A percentile compares a stretch with the other conserved stretches of the same genome.
Evolutionary conservation across 2,888 invertebrate species (phyloP).

Genomic region (Penaeus monodon): DNA sequence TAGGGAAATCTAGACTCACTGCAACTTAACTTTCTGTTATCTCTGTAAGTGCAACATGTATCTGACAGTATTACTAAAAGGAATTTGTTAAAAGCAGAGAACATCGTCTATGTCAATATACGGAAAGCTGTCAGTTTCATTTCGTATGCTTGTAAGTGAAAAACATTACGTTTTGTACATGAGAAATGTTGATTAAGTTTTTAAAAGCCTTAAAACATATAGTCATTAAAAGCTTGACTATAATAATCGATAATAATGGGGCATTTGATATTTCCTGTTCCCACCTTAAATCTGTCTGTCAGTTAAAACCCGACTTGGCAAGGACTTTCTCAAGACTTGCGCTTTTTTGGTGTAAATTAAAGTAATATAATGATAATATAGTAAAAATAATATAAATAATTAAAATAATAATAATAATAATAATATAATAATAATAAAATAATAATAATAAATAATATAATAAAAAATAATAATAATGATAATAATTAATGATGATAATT

Average conservation of each 20-base stretch:
- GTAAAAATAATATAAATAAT: background rate
- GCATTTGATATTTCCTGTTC: background rate
- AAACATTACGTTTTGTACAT: background rate
- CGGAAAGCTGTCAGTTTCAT: background rate
- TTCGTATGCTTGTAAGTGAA: conserved; percentile 15
- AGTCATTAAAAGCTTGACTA: background rate
- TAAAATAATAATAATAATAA: background rate
- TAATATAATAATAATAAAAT: background rate
- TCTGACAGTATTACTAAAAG: background rate
- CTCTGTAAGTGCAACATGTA: background rate
- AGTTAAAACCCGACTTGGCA: background rate
- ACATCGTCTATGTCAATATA: background rate
- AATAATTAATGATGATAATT: too few relatives aligned
- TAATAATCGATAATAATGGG: background rate
- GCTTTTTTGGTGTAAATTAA: background rate
- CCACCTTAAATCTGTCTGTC: conserved; percentile 2
- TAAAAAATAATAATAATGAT: background rate
- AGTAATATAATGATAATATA: background rate
- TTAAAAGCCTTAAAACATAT: background rate
- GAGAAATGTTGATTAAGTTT: background rate
- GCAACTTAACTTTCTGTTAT: background rate
- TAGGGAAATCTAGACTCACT: background rate
- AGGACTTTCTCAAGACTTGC: background rate
- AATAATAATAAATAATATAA: background rate
- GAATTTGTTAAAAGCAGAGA: conserved; percentile 6